Evolutionary conservation across 1,140 invertebrate genomes (phyloP), one percentile per base, ranked within the genome.

Genomic region (Hyposmocoma kahamanoa): DNA sequence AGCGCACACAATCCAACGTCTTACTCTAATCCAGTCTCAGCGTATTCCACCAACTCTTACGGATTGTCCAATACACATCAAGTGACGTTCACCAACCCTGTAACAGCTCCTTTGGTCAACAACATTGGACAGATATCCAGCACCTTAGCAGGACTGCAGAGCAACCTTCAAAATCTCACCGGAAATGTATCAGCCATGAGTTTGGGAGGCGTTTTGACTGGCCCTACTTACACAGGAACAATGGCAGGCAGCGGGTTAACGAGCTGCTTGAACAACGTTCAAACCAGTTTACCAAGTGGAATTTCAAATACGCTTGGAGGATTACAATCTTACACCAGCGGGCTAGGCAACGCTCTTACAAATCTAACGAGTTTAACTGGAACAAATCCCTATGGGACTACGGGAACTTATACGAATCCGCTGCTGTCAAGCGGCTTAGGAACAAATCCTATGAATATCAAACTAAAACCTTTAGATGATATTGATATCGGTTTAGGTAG

Each of bases 391-490:
- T 87, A 86, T 53, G 81, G 82, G 19, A 71, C 77, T 19, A 89
- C 88, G 66, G 86, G 89, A 18, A 89, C 88, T 1, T 91, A 90
- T 55, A 88, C 89, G 32, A 90, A 91, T 74, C 89, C 90, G 5
- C 64, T 91, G 50, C 72, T 89, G 13, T 86, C 88, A 22, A 65
- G 77, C 38, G 86, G 86, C 43, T 57, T 85, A 66, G 66, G 67
- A 61, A 78, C 77, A 24, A 85, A 84, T 52, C 63, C 86, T n/a
- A 89, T 90, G 88, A 88, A 86, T 48, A 89, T 89, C 54, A 91
- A 91, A 69, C 74, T 91, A 70, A 91, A 92, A 74, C 89, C 90
- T 46, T 85, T 91, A 67, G 91, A 92, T 56, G 91, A 92, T 72
- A 90, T 91, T 56, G 91, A 92, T 64, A 79, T 92, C 45, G 89